Evolutionary conservation across 2,888 invertebrate genomes (phyloP).

Genomic region (Drosophila algonquin): DNA sequence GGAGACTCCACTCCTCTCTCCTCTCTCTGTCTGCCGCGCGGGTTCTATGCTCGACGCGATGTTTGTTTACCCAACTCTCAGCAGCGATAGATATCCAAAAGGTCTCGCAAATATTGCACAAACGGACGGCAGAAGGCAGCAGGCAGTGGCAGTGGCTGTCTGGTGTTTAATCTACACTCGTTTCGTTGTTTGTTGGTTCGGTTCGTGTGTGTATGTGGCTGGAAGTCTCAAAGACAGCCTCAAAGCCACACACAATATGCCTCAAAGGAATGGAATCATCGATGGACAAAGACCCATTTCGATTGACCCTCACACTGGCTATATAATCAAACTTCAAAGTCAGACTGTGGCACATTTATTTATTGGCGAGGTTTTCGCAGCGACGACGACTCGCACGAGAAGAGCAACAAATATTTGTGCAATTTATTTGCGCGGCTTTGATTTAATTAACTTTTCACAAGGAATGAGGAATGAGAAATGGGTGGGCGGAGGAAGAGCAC

Average conservation of each 20-base stretch:
- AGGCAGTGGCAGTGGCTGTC: too few relatives aligned
- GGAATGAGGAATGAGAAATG: not conserved
- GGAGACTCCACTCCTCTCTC: slow-evolving; percentile 6
- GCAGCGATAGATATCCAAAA: slow-evolving; percentile 50
- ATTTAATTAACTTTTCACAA: slow-evolving; percentile 34
- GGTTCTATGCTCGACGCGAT: slow-evolving; percentile 46
- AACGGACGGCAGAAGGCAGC: slow-evolving; percentile 26
- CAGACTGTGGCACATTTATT: slow-evolving; percentile 53
- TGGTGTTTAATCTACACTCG: slow-evolving; percentile 67
- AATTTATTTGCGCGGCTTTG: slow-evolving; percentile 28
- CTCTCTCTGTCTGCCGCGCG: too few relatives aligned
- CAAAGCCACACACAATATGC: slow-evolving; percentile 19
- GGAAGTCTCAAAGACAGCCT: not conserved
- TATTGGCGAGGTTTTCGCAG: slow-evolving; percentile 52
- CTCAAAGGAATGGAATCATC: not conserved
- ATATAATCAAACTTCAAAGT: slow-evolving; percentile 75
- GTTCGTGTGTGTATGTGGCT: slow-evolving; percentile 4
- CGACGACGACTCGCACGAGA: slow-evolving; percentile 6
- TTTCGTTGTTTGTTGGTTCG: slow-evolving; percentile 21
- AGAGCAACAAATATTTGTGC: slow-evolving; percentile 42
- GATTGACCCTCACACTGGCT: slow-evolving; percentile 66
- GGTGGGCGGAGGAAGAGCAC: slow-evolving; percentile 10
- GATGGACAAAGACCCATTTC: slow-evolving; percentile 28
- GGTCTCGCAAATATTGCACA: slow-evolving; percentile 72
- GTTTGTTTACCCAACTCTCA: slow-evolving; percentile 66